Conservation (phyloP, 1,140 invertebrate species). For the Drosophila suzukii region DNA sequence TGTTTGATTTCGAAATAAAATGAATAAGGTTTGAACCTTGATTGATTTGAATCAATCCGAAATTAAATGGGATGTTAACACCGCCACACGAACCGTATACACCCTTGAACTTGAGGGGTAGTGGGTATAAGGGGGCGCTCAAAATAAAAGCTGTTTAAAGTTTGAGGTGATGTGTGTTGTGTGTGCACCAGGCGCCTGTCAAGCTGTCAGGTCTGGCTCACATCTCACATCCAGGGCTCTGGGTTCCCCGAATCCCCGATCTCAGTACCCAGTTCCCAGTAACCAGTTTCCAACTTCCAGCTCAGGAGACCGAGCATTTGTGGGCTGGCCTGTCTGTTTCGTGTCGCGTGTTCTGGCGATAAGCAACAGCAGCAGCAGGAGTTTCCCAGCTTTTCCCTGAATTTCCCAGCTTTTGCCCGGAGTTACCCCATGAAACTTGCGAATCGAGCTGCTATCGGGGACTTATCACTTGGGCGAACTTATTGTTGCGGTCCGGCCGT, state of each 20-base stretch:
- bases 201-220: conserved; percentile 73
- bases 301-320: conserved; percentile 4
- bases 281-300: conserved; percentile 1
- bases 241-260: not conserved
- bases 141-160: conserved; percentile 68
- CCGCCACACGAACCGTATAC: not conserved
- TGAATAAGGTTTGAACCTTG: not conserved
- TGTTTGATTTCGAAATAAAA: not conserved
- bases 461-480: conserved; percentile 64
- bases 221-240: conserved; percentile 29
- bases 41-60: not conserved
- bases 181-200: conserved; percentile 48
- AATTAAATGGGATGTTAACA: not conserved
- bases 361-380: conserved; percentile 38
- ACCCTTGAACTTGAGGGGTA: conserved; percentile 30
- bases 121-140: not conserved
- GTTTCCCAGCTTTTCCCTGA: conserved; percentile 1
- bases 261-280: not conserved
- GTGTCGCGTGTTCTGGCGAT: conserved; percentile 62
- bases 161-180: conserved; percentile 33
- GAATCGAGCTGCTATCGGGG: conserved; percentile 51
- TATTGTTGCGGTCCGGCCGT: conserved; percentile 52
- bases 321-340: conserved; percentile 50
- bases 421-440: conserved; percentile 47
- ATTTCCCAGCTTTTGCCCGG: not conserved